Evolutionary conservation across 1,140 invertebrate genomes (phyloP), one percentile per base, ranked within the genome.

Genomic region (Drosophila baimaii): DNA sequence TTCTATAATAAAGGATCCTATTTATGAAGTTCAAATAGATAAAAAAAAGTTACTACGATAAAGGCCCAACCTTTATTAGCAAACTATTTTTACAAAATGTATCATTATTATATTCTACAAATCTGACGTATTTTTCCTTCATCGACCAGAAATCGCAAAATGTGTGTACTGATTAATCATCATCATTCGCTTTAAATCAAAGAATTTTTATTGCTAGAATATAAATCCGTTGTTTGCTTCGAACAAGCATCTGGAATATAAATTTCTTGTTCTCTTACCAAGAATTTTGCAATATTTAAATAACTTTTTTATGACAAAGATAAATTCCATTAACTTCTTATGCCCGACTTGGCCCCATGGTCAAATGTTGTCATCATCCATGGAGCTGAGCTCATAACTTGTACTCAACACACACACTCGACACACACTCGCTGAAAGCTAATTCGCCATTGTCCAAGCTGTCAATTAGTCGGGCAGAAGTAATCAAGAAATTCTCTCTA

Each of bases 331-430:
- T 69, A 43, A 68, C 44, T 69, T 56, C 49, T 68, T 69, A 17
- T 56, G 63, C 10, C 59, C 61, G 27, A 64, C 31, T 64, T 44
- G 51, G 49, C 19, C 49, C 51, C 68, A 57, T 41, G 68, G 68
- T 47, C 68, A 70, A 70, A 71, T 71, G 65, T 35, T 58, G 68
- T 71, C 68, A 71, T 71, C 68, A 25, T 56, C 68, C 65, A 41
- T 23, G 43, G 43, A 71, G 65, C 51, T 71, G 64, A 71, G 68
- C 68, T 71, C 68, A 71, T 71, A 39, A 70, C 33, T 58, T 39
- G 12, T 33, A 21, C 39, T 68, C 66, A 43, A 19, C 39, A 59
- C 58, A 19, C 44, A 49, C 58, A 56, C n/a, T n/a, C 39, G 17
- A 15, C 25, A 43, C 46, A 31, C 59, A 62, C 31, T 57, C 66